These are phyloP conservation scores for Nyleta sp. DNA, from an alignment of 2,888 invertebrate species.

Conservation along the genomic window DNA sequence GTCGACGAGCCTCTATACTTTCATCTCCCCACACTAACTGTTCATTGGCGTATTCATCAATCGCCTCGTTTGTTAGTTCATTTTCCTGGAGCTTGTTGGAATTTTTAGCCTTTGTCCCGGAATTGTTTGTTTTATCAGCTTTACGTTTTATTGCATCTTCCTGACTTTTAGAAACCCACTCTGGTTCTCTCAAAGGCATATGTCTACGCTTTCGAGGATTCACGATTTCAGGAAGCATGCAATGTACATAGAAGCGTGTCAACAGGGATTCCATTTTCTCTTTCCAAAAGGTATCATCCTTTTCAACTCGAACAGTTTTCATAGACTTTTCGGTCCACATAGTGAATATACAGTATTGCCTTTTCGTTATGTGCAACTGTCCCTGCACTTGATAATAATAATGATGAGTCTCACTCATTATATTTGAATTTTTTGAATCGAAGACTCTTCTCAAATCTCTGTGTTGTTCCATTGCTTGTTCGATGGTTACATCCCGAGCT, in stretches of 20 bases:
- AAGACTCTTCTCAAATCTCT: conserved; percentile 19
- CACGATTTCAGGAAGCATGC: conserved; percentile 2
- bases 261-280: conserved; percentile 49
- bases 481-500: conserved; percentile 13
- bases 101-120: too few species aligned
- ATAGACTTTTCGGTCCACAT: conserved; percentile 64
- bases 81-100: background rate
- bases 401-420: conserved; percentile 60
- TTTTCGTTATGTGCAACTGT: conserved; percentile 61
- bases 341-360: conserved; percentile 67
- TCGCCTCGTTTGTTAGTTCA: background rate
- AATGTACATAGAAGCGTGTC: background rate
- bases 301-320: conserved; percentile 51
- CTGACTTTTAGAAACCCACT: background rate
- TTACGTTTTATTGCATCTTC: background rate
- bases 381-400: conserved; percentile 45
- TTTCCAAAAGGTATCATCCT: conserved; percentile 67
- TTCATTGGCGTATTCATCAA: background rate
- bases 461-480: conserved; percentile 18
- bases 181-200: background rate
- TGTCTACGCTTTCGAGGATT: background rate
- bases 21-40: background rate
- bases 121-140: background rate
- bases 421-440: conserved; percentile 28
- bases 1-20: background rate